Evolutionary conservation across 1,140 invertebrate species (phyloP), one percentile per base, ranked within the genome.

Genomic region (Heliconius eleuchia): DNA sequence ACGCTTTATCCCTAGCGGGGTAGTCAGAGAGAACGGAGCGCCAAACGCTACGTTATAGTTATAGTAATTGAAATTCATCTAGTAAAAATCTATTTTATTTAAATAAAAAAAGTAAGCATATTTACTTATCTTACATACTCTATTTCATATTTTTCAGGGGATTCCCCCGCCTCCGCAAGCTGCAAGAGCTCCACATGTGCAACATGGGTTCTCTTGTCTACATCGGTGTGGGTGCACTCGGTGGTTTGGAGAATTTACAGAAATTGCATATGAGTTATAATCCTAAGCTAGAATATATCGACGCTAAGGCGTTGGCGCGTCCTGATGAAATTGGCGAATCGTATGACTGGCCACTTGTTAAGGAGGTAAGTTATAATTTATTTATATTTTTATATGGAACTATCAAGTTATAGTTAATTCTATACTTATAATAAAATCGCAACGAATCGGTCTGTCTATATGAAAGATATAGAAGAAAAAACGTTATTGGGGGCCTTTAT

Each of bases 111-210:
- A 23, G 23, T 23, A 23, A 23, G 23, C 23, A 23, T 23, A 23
- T 23, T 30, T 1, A 30, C 30, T 30, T 30, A 50, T 13, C 16
- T 4, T 0, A 50, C 1, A n/a, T 70, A 73, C 9, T 11, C 3
- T 27, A 0, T 60, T 30, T 27, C 3, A 27, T 30, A 27, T 13
- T 30, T 93, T 95, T 50, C 81, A 96, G 96, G 60, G 91, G 94
- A 19, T 97, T 97, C 85, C 96, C 96, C 1, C 72, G 77, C 1
- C 92, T 97, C 73, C 85, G 92, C 0, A 95, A 95, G 5, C 88
- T 98, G 6, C 94, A 95, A 84, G 95, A 95, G 60, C 87, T 97
- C 0, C 96, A 96, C 82, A 92, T 97, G 82, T 95, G 96, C 57
- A 95, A 96, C 78, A 96, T 97, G 96, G 88, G 91, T 0, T 80